Evolutionary conservation across 2,113 vertebrate genomes (phyloP).

Genomic region (human): DNA sequence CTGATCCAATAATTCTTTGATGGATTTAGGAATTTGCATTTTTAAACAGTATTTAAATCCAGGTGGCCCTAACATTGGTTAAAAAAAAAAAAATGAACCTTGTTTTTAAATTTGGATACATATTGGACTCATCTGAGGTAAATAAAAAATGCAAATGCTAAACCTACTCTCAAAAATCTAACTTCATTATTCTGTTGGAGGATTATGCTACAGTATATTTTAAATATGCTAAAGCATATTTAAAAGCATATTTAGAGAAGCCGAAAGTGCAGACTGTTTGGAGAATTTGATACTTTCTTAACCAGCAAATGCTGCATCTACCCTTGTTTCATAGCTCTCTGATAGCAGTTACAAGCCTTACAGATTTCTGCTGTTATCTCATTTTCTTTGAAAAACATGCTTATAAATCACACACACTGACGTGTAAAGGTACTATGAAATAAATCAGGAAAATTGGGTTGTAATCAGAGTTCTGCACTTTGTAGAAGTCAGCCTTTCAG

Average conservation of each 20-base stretch:
- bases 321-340: not conserved
- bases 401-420: not conserved
- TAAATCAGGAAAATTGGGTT: not conserved
- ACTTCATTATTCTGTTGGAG: not conserved
- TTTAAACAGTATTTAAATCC: not conserved
- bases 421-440: not conserved
- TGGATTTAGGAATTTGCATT: not conserved
- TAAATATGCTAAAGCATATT: not conserved
- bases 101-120: not conserved
- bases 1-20: not conserved
- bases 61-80: not conserved
- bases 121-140: not conserved
- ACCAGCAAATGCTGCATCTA: not conserved
- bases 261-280: not conserved
- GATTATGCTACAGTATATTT: not conserved
- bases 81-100: not conserved
- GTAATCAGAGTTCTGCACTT: not conserved
- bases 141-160: not conserved
- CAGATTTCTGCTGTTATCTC: not conserved
- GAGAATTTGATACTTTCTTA: not conserved
- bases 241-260: too few relatives aligned
- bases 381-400: not conserved
- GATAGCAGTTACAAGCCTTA: not conserved
- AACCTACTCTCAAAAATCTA: not conserved
- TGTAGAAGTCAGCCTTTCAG: not conserved